Conservation (phyloP, 1,140 invertebrate genomes). For the Pentalonia nigronervosa region DNA sequence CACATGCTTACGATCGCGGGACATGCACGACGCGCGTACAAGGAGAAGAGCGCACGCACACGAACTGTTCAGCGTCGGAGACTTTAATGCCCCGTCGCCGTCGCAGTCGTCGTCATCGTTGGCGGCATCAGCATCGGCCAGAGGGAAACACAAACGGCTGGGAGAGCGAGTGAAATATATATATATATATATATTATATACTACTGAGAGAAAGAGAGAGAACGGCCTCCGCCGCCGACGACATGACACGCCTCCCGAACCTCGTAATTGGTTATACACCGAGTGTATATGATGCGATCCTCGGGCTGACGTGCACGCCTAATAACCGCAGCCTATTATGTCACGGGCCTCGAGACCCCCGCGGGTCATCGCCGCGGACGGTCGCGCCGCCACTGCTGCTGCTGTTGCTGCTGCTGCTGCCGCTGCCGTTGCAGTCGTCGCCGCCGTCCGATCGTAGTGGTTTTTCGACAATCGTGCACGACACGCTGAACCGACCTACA, state of each 20-base stretch:
- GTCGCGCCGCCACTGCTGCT: neutral
- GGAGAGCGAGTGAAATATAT: neutral
- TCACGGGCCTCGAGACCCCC: slow-evolving; percentile 40
- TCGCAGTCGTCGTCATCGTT: neutral
- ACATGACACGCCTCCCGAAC: slow-evolving; percentile 52
- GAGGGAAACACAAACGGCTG: neutral
- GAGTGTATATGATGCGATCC: slow-evolving; percentile 5
- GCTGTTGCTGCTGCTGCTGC: neutral
- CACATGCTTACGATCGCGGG: neutral
- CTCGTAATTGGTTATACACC: slow-evolving; percentile 48
- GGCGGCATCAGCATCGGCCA: neutral
- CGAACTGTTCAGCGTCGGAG: slow-evolving; percentile 38
- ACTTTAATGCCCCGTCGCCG: slow-evolving; percentile 49
- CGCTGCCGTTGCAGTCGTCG: neutral
- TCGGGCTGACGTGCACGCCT: slow-evolving; percentile 54
- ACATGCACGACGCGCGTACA: neutral
- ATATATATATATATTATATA: neutral
- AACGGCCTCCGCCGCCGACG: neutral
- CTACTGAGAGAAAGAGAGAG: neutral
- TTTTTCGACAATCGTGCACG: neutral
- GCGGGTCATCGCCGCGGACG: slow-evolving; percentile 18
- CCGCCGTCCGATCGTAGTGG: neutral
- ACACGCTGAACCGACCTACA: neutral
- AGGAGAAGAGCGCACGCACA: neutral
- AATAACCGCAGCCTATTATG: slow-evolving; percentile 51